Evolutionary conservation across 2,113 vertebrate genomes (phyloP).

Genomic region (Chrysochloris asiatica): DNA sequence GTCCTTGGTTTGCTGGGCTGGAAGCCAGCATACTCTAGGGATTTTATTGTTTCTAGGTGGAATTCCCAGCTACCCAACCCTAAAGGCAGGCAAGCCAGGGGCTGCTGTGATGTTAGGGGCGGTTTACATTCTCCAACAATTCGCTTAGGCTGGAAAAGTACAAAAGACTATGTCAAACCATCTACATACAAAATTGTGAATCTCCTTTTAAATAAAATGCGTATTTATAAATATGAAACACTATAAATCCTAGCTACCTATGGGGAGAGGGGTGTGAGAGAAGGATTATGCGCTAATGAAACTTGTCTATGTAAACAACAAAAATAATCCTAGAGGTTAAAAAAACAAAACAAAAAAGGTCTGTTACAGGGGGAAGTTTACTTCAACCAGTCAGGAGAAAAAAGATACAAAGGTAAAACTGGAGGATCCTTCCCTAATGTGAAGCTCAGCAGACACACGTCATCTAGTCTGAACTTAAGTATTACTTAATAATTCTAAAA

Average conservation of each 20-base stretch:
- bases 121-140: slow-evolving; percentile 76
- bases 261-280: neutral
- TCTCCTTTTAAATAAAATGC: slow-evolving; percentile 85
- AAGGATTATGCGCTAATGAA: slow-evolving; percentile 72
- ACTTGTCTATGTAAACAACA: slow-evolving; percentile 80
- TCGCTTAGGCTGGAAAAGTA: slow-evolving; percentile 79
- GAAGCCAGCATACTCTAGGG: slow-evolving; percentile 77
- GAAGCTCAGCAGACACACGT: slow-evolving; percentile 75
- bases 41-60: slow-evolving; percentile 70
- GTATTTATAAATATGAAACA: slow-evolving; percentile 83
- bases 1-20: slow-evolving; percentile 81
- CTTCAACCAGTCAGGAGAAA: slow-evolving; percentile 63
- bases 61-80: slow-evolving; percentile 70
- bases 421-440: slow-evolving; percentile 66
- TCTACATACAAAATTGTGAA: slow-evolving; percentile 82
- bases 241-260: slow-evolving; percentile 78
- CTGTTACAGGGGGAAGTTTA: slow-evolving; percentile 23
- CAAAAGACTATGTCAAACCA: slow-evolving; percentile 83
- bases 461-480: slow-evolving; percentile 74
- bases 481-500: slow-evolving; percentile 83
- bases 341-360: slow-evolving; percentile 78
- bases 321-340: slow-evolving; percentile 72
- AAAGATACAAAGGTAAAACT: slow-evolving; percentile 61
- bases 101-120: slow-evolving; percentile 76
- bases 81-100: slow-evolving; percentile 63